phyloP scores from a whole-genome alignment of 2,113 vertebrate genomes.

The Alligator mississippiensis region DNA sequence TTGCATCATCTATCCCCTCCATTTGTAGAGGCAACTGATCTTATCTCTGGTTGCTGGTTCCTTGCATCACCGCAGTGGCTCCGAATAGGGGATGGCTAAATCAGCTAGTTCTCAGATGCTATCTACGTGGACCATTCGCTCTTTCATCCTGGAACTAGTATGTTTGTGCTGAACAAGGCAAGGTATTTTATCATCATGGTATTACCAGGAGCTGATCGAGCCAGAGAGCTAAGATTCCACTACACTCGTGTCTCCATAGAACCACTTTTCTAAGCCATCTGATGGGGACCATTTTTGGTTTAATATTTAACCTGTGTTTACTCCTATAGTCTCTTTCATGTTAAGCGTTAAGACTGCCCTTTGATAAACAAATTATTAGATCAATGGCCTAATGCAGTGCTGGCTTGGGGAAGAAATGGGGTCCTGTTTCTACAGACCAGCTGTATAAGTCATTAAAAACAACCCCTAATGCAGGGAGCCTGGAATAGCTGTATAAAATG shows the following conservation, averaged over 20 bases:
- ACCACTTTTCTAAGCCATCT: neutral
- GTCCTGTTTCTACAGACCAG: neutral
- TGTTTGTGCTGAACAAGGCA: too few species aligned
- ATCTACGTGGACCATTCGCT: rapidly evolving
- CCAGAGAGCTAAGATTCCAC: neutral
- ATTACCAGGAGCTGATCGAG: neutral
- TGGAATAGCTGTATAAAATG: neutral
- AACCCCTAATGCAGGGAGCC: neutral
- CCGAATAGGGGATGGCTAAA: neutral
- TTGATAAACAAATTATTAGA: neutral
- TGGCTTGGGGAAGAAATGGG: neutral
- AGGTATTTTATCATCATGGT: neutral
- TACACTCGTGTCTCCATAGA: neutral
- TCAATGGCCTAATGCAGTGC: neutral
- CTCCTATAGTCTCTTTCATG: neutral
- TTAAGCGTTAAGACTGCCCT: neutral
- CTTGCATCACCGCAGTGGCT: neutral
- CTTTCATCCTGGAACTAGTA: neutral
- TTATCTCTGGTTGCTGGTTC: neutral
- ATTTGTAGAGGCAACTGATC: neutral
- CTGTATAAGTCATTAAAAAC: neutral
- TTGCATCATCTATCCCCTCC: neutral
- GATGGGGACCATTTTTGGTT: neutral
- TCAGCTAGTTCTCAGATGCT: neutral
- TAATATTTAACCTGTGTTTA: neutral